Conservation (phyloP, 1,140 invertebrate species). For the Drosophila sp. region DNA sequence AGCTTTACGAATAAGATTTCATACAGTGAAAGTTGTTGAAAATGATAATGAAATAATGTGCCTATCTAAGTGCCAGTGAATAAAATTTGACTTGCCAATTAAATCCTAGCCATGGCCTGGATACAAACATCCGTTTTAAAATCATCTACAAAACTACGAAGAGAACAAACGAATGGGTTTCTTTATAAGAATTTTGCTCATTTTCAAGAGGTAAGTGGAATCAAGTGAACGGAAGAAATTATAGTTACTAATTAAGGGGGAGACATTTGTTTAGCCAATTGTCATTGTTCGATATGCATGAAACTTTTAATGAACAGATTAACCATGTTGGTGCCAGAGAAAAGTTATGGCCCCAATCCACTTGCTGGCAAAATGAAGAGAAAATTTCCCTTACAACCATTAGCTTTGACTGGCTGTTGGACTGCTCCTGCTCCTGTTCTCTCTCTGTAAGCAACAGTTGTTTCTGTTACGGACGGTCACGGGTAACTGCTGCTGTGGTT, state of each 20-base stretch:
- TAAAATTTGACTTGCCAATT: too few relatives aligned
- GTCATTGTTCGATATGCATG: not conserved
- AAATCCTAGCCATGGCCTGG: too few relatives aligned
- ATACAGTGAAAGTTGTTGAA: too few relatives aligned
- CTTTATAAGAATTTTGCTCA: too few relatives aligned
- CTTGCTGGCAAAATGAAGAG: not conserved
- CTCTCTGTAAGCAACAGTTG: slow-evolving; percentile 25
- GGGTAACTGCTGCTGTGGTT: not conserved
- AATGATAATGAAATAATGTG: too few relatives aligned
- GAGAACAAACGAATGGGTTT: too few relatives aligned
- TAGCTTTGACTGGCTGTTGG: not conserved
- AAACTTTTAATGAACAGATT: slow-evolving; percentile 9
- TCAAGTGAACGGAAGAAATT: not conserved
- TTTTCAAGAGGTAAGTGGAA: not conserved
- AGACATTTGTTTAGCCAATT: not conserved
- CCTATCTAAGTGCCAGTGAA: too few relatives aligned
- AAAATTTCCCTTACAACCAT: slow-evolving; percentile 1
- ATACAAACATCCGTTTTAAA: too few relatives aligned
- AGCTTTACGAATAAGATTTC: too few relatives aligned
- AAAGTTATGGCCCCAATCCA: too few relatives aligned
- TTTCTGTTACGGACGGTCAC: slow-evolving; percentile 18
- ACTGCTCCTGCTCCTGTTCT: not conserved
- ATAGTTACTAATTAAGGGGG: not conserved
- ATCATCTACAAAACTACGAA: too few relatives aligned
- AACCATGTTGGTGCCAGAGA: not conserved